These are phyloP conservation scores for Prorops nasuta DNA, from an alignment of 1,140 invertebrate species.

Conservation along the genomic window DNA sequence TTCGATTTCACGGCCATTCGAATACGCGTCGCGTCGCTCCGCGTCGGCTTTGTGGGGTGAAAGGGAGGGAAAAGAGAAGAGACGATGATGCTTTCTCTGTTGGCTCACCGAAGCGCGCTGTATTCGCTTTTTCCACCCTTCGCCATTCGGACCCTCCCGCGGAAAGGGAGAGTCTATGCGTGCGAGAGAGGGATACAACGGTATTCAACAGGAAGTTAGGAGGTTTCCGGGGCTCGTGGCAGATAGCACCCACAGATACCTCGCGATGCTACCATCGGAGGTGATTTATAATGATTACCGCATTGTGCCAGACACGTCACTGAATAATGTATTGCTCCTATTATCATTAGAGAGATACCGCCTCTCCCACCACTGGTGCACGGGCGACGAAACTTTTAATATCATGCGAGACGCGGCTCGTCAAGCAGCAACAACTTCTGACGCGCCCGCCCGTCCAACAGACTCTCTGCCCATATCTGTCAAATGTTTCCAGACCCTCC, in stretches of 20 bases:
- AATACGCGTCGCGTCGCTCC: slow-evolving; percentile 1
- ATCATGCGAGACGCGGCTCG: slow-evolving; percentile 8
- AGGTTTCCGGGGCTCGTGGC: slow-evolving; percentile 10
- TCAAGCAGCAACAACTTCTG: neutral
- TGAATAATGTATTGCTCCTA: slow-evolving; percentile 12
- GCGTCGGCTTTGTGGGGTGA: neutral
- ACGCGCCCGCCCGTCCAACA: neutral
- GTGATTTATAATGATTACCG: slow-evolving; percentile 13
- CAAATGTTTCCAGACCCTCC: no score
- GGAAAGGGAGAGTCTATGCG: neutral
- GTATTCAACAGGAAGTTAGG: slow-evolving; percentile 5
- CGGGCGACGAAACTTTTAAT: neutral
- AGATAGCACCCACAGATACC: slow-evolving; percentile 3
- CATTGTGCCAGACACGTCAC: slow-evolving; percentile 7
- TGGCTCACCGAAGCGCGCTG: neutral
- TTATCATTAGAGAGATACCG: slow-evolving; percentile 4
- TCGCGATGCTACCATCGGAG: neutral
- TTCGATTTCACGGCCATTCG: slow-evolving; percentile 14
- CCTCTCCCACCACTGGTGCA: neutral
- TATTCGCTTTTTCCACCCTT: no score
- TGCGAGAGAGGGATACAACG: neutral
- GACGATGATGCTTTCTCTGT: neutral
- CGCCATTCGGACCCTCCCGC: neutral
- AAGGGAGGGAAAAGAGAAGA: neutral
- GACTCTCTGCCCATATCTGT: no score